These are phyloP conservation scores for Mesorhabditis belari DNA, from an alignment of 2,888 invertebrate genomes.

Conservation along the genomic window DNA sequence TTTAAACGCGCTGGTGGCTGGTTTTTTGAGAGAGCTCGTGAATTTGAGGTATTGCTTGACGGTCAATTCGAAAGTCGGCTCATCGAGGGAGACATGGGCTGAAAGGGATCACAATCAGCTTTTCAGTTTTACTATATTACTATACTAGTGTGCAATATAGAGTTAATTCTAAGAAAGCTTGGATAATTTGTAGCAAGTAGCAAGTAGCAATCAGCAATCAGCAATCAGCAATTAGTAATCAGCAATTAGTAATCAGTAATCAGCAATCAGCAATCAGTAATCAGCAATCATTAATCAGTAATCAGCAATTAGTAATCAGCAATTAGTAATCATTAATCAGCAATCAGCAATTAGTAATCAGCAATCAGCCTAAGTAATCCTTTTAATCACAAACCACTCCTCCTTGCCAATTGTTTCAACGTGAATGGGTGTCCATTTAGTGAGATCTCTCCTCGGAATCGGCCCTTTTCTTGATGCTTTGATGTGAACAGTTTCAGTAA, in stretches of 20 bases:
- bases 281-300: no score
- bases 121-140: neutral
- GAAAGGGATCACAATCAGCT: neutral
- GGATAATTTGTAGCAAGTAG: no score
- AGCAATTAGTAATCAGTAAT: no score
- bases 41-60: slow-evolving; percentile 81
- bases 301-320: no score
- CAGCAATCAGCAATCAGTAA: no score
- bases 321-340: no score
- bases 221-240: no score
- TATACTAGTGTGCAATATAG: neutral
- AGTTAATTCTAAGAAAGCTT: no score
- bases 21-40: slow-evolving; percentile 56
- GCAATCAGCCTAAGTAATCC: no score
- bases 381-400: slow-evolving; percentile 63
- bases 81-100: slow-evolving; percentile 69
- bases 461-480: slow-evolving; percentile 60
- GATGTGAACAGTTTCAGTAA: slow-evolving; percentile 80
- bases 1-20: slow-evolving; percentile 27
- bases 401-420: slow-evolving; percentile 63
- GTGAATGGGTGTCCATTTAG: slow-evolving; percentile 79
- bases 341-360: no score
- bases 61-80: slow-evolving; percentile 77
- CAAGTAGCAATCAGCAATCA: no score
- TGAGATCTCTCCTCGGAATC: slow-evolving; percentile 70